Percentiles rank a stretch among this genome's conserved stretches.
Conservation (phyloP, 2,797 vertebrate species). For the Cercopithecus mitis region DNA sequence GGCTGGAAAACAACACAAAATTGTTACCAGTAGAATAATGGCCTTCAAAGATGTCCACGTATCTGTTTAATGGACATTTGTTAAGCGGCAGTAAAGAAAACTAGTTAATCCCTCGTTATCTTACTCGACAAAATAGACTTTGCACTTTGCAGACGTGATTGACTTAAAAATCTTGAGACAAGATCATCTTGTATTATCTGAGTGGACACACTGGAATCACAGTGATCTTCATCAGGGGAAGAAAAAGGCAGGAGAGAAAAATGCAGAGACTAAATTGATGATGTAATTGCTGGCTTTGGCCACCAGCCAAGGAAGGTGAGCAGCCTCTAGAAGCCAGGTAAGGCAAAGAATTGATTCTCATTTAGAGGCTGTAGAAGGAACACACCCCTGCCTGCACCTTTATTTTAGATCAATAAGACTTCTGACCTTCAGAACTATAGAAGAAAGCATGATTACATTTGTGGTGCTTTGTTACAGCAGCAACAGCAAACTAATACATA, state of each 20-base stretch:
- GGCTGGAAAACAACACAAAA: neutral
- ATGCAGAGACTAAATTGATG: neutral
- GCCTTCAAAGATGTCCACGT: neutral
- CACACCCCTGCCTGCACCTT: neutral
- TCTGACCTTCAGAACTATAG: neutral
- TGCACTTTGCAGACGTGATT: neutral
- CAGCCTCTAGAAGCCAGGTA: neutral
- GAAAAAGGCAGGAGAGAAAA: neutral
- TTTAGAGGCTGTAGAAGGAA: neutral
- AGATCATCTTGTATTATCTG: neutral
- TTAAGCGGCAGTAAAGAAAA: neutral
- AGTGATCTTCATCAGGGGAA: neutral
- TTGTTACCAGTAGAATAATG: neutral
- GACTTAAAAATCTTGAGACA: neutral
- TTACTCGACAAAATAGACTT: neutral
- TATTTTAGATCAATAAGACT: neutral
- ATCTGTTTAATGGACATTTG: neutral
- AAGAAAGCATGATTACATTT: neutral
- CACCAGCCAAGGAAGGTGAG: neutral
- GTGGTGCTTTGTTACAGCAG: neutral
- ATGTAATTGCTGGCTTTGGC: neutral
- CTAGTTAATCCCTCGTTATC: neutral
- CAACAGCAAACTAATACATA: neutral
- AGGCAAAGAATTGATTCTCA: fast-evolving
- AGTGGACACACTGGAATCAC: neutral